Percentiles rank a stretch among this genome's conserved stretches.
phyloP scores from a whole-genome alignment of 2,888 invertebrate species.

The Aspidiotus rigidus region DNA sequence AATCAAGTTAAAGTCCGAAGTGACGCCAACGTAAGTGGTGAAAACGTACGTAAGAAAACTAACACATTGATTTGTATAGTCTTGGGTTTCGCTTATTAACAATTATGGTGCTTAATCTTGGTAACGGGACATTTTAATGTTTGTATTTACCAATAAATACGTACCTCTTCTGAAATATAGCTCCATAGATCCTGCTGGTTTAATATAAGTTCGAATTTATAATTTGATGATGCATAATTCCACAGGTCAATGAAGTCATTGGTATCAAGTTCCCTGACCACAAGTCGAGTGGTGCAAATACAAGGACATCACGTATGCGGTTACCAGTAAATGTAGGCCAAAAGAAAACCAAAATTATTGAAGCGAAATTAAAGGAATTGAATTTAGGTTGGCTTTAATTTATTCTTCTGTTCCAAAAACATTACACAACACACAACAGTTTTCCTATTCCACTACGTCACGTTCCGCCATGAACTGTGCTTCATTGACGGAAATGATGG shows the following conservation, averaged over 20 bases:
- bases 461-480: too few species aligned
- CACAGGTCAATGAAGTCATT: conserved; percentile 54
- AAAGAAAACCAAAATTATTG: conserved; percentile 93
- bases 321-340: conserved; percentile 94
- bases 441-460: too few species aligned
- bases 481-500: too few species aligned
- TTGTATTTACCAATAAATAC: too few species aligned
- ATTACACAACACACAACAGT: too few species aligned
- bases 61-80: too few species aligned
- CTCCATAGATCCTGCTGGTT: too few species aligned
- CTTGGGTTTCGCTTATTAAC: too few species aligned
- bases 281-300: conserved; percentile 81
- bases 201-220: background rate
- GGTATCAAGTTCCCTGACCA: conserved; percentile 95
- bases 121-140: too few species aligned
- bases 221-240: conserved; percentile 8
- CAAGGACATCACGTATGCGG: conserved; percentile 88
- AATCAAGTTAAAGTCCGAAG: conserved; percentile 59
- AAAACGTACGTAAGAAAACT: background rate
- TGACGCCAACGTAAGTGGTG: conserved; percentile 54
- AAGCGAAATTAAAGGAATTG: conserved; percentile 79
- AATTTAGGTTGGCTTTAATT: conserved; percentile 60
- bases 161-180: too few species aligned
- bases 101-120: too few species aligned
- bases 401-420: too few species aligned